These are phyloP conservation scores for Drosophila melanica DNA, from an alignment of 1,140 invertebrate genomes.

Conservation along the genomic window DNA sequence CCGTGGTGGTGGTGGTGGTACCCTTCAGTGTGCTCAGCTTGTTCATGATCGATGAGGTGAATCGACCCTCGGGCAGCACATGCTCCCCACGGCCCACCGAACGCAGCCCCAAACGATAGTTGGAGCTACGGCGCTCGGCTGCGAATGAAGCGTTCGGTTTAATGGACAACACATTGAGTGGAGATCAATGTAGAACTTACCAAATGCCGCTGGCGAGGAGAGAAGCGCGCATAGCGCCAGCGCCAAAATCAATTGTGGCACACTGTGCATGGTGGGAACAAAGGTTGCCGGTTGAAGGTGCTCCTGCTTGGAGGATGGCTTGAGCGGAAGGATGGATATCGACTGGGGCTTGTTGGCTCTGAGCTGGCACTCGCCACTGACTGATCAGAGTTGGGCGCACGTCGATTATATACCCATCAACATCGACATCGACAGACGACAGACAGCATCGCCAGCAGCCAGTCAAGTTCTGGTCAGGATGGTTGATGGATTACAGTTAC, in stretches of 20 bases:
- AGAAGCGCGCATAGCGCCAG: conserved; percentile 61
- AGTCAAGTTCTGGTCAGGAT: conserved; percentile 29
- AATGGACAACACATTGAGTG: not conserved
- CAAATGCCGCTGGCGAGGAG: conserved; percentile 33
- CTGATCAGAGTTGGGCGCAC: conserved; percentile 47
- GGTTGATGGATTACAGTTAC: conserved; percentile 59
- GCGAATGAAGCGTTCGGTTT: not conserved
- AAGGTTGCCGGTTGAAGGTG: not conserved
- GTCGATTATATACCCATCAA: conserved; percentile 69
- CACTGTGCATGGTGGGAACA: conserved; percentile 46
- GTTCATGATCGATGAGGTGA: conserved; percentile 56
- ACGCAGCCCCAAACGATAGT: conserved; percentile 44
- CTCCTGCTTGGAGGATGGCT: conserved; percentile 5
- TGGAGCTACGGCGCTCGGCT: conserved; percentile 5
- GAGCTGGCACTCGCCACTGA: conserved; percentile 74
- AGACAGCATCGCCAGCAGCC: too few relatives aligned
- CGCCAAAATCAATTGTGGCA: conserved; percentile 58
- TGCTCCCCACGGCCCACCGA: conserved; percentile 26
- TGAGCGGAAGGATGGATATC: not conserved
- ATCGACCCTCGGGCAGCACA: conserved; percentile 47
- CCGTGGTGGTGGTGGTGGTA: conserved; percentile 25
- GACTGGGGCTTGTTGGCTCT: conserved; percentile 56
- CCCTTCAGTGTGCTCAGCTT: conserved; percentile 52
- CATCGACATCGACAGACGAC: too few relatives aligned
- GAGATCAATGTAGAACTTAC: conserved; percentile 39